Percentiles rank a stretch among this genome's conserved stretches.
These are phyloP conservation scores for Choristoneura fumiferana DNA, from an alignment of 1,140 invertebrate species.

Conservation along the genomic window DNA sequence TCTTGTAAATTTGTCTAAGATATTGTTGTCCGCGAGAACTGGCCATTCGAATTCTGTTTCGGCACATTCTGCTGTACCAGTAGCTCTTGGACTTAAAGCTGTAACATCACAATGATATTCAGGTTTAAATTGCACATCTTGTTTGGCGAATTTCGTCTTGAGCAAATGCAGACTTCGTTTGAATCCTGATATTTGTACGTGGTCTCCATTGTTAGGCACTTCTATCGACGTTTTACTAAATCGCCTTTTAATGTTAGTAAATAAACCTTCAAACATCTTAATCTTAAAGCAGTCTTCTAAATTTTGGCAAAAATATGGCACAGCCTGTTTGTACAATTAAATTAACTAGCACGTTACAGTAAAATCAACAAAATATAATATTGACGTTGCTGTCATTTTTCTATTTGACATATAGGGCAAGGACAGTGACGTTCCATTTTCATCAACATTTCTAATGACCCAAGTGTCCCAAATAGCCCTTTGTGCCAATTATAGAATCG, in stretches of 20 bases:
- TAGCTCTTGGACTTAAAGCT: slow-evolving; percentile 62
- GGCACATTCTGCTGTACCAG: slow-evolving; percentile 57
- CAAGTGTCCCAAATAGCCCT: not conserved
- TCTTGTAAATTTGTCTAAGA: slow-evolving; percentile 83
- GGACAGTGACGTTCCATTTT: slow-evolving; percentile 58
- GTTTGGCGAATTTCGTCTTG: slow-evolving; percentile 63
- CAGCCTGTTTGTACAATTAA: slow-evolving; percentile 27
- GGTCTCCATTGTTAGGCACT: slow-evolving; percentile 31
- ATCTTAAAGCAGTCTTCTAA: slow-evolving; percentile 63
- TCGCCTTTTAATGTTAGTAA: slow-evolving; percentile 74
- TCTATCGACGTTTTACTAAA: slow-evolving; percentile 74
- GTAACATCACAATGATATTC: slow-evolving; percentile 46
- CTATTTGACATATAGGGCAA: slow-evolving; percentile 74
- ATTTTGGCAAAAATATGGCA: slow-evolving; percentile 63
- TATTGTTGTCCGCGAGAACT: slow-evolving; percentile 61
- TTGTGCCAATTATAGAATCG: not conserved
- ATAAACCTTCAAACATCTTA: slow-evolving; percentile 69
- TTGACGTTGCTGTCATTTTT: slow-evolving; percentile 47
- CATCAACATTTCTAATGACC: slow-evolving; percentile 24
- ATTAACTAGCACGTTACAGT: slow-evolving; percentile 25
- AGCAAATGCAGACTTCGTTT: slow-evolving; percentile 65
- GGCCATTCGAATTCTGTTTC: slow-evolving; percentile 70
- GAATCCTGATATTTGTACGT: slow-evolving; percentile 66
- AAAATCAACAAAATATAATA: slow-evolving; percentile 24
- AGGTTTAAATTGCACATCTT: slow-evolving; percentile 46